Conservation (phyloP, 2,113 vertebrate species). For the Falcunculus frontatus region DNA sequence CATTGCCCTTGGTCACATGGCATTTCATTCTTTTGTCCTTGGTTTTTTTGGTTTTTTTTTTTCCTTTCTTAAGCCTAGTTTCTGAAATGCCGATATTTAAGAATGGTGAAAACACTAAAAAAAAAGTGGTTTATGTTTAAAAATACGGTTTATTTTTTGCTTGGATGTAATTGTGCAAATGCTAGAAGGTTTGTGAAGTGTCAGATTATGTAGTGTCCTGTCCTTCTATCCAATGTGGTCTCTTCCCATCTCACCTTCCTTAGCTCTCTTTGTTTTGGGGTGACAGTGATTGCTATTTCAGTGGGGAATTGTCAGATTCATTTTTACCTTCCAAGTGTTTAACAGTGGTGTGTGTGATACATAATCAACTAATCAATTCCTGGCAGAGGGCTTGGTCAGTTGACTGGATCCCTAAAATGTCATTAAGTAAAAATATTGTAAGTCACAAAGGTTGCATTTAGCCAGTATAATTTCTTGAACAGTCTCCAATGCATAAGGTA, state of each 20-base stretch:
- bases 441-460: neutral
- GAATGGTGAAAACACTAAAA: neutral
- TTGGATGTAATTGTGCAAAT: neutral
- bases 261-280: neutral
- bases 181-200: neutral
- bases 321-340: neutral
- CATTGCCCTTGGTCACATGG: neutral
- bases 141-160: neutral
- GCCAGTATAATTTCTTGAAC: neutral
- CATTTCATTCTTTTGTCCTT: neutral
- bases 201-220: neutral
- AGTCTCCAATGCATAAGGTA: neutral
- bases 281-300: neutral
- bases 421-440: neutral
- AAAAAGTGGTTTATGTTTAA: neutral
- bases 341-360: neutral
- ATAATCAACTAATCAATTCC: neutral
- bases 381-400: neutral
- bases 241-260: neutral
- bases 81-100: neutral
- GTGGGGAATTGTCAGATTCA: neutral
- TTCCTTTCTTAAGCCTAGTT: accelerated
- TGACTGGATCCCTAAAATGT: neutral
- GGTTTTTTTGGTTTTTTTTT: no score
- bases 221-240: neutral